Conservation (phyloP, 2,888 invertebrate genomes). For the Ernsta delagoae region DNA sequence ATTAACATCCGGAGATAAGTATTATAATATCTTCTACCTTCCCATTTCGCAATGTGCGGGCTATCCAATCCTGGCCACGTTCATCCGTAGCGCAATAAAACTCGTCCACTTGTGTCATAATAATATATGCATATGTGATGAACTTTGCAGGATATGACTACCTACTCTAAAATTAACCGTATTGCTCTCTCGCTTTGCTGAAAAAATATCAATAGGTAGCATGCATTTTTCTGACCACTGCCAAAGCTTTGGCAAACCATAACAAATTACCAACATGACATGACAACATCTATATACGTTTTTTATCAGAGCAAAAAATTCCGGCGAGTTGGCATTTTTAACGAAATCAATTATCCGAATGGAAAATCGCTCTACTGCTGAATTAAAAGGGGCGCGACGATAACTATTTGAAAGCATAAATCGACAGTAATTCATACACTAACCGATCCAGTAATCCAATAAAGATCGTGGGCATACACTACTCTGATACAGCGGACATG, state of each 20-base stretch:
- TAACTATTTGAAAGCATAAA: constrained; percentile 43
- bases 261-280: constrained; percentile 25
- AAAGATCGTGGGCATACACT: constrained; percentile 57
- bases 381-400: constrained; percentile 41
- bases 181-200: constrained; percentile 53
- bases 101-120: constrained; percentile 72
- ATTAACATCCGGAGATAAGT: constrained; percentile 49
- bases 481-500: constrained; percentile 56
- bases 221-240: constrained; percentile 39
- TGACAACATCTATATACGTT: constrained; percentile 19
- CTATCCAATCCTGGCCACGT: constrained; percentile 70
- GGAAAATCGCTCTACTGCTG: constrained; percentile 33
- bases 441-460: constrained; percentile 67
- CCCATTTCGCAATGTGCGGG: constrained; percentile 52
- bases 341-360: constrained; percentile 37
- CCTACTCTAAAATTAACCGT: constrained; percentile 62
- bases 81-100: constrained; percentile 76
- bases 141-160: constrained; percentile 59
- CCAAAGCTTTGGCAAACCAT: constrained; percentile 34
- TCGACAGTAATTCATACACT: constrained; percentile 48
- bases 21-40: constrained; percentile 57
- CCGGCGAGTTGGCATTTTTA: constrained; percentile 35
- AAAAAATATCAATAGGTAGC: constrained; percentile 41
- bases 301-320: constrained; percentile 30
- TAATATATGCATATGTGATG: constrained; percentile 72